These are phyloP conservation scores for Leptestheria dahalacensis DNA, from an alignment of 1,140 invertebrate species.

Conservation along the genomic window DNA sequence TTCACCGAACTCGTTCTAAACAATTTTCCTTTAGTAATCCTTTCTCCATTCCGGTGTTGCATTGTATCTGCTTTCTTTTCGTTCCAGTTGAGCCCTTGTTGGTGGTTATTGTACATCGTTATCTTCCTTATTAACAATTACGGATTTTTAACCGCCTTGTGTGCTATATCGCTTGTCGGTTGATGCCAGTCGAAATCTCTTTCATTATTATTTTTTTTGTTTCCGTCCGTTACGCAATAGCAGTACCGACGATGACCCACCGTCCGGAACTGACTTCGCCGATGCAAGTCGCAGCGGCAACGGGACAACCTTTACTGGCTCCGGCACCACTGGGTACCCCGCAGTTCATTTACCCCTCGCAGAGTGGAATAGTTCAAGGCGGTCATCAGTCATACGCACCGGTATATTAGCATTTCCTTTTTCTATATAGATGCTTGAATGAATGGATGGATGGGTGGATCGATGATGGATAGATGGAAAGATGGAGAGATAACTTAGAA, in stretches of 20 bases:
- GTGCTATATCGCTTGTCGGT: not conserved
- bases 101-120: no score
- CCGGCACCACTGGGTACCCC: slow-evolving; percentile 38
- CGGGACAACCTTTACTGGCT: slow-evolving; percentile 65
- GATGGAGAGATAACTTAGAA: no score
- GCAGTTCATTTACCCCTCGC: slow-evolving; percentile 22
- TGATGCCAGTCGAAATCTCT: no score
- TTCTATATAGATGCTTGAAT: no score
- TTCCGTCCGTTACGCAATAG: no score
- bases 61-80: no score
- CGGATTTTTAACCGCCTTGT: not conserved
- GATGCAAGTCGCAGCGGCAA: slow-evolving; percentile 56
- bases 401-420: no score
- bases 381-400: slow-evolving; percentile 20
- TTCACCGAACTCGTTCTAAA: not conserved
- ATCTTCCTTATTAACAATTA: not conserved
- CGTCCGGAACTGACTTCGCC: slow-evolving; percentile 45
- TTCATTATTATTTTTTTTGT: slow-evolving; percentile 4
- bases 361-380: slow-evolving; percentile 27
- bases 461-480: no score
- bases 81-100: no score
- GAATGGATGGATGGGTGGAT: no score
- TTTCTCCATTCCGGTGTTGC: no score
- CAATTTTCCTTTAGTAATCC: not conserved
- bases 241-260: slow-evolving; percentile 37